These are phyloP conservation scores for Ancistrus triradiatus DNA, from an alignment of 2,113 vertebrate species.

Conservation along the genomic window DNA sequence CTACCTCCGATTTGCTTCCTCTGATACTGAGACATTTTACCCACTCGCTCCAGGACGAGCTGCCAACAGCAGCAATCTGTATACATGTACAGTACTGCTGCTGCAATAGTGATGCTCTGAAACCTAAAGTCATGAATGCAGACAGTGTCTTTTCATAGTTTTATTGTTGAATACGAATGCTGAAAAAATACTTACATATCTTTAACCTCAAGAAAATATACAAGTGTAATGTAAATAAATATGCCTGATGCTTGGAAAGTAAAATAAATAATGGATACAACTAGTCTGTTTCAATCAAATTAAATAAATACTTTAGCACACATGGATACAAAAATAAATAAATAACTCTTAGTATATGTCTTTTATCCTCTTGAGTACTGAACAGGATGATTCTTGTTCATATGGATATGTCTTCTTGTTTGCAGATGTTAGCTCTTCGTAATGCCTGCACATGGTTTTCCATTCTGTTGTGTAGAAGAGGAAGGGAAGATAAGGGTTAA, in stretches of 20 bases:
- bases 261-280: background rate
- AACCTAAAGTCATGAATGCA: too few relatives aligned
- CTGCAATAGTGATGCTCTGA: too few relatives aligned
- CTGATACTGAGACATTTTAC: too few relatives aligned
- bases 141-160: too few relatives aligned
- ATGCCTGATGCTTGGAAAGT: background rate
- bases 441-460: background rate
- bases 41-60: too few relatives aligned
- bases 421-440: background rate
- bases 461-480: conserved; percentile 9
- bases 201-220: too few relatives aligned
- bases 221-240: conserved; percentile 13
- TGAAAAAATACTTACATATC: too few relatives aligned
- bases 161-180: too few relatives aligned
- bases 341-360: background rate
- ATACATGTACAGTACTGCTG: too few relatives aligned
- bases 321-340: conserved; percentile 27
- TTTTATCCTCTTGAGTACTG: background rate
- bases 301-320: background rate
- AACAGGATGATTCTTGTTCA: background rate
- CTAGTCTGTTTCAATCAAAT: background rate
- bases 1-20: too few relatives aligned
- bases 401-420: background rate
- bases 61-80: too few relatives aligned
- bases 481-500: too few relatives aligned